phyloP scores from a whole-genome alignment of 2,888 invertebrate species.

The Thysanoteuthis rhombus region DNA sequence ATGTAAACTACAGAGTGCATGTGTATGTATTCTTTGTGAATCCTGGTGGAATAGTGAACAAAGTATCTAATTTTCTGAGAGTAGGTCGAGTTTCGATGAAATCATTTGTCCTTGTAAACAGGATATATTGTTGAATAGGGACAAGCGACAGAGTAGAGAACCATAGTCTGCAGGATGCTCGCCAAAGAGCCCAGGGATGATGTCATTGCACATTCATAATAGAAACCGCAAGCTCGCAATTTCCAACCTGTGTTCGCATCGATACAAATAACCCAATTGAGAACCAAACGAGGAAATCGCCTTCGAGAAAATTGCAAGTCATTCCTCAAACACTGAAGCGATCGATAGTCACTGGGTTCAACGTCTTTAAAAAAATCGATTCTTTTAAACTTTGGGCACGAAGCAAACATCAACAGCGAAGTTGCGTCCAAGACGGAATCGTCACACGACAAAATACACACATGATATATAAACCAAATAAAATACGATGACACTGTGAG shows the following conservation, averaged over 20 bases:
- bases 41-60: not conserved
- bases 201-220: not conserved
- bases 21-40: not conserved
- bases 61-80: not conserved
- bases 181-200: not conserved
- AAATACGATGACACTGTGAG: too few species aligned
- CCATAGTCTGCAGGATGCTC: not conserved
- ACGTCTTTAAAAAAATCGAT: not conserved
- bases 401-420: too few species aligned
- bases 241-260: not conserved
- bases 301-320: not conserved
- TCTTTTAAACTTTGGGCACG: too few species aligned
- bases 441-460: too few species aligned
- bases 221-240: too few species aligned
- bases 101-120: not conserved
- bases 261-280: not conserved
- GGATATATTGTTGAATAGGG: not conserved
- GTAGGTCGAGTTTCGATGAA: not conserved
- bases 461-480: too few species aligned
- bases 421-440: too few species aligned
- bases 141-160: not conserved
- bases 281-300: not conserved
- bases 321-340: not conserved
- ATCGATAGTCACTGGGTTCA: not conserved
- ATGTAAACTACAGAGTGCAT: not conserved